Base-by-base conservation (phyloP, 2,797 vertebrate genomes). In the Cheirogaleus major region DNA sequence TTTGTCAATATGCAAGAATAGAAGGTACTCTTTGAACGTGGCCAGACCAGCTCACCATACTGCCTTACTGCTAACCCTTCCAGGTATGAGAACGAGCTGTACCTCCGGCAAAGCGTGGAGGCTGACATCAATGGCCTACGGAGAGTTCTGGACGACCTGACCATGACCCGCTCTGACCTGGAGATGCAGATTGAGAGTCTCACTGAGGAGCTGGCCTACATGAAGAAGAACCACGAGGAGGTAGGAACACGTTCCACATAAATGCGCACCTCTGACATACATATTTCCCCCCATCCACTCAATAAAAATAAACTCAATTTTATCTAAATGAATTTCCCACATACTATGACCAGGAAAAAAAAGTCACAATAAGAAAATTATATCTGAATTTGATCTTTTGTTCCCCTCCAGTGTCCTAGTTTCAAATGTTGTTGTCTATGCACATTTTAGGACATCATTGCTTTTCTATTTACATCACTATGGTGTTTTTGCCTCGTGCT, bases 201-300 rank as follows among this genome's bases (percentile, higher is more conserved):
- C 67, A 95, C 61, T 0, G 96, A 98, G 85, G 97, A 98, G 67
- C 92, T 98, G 78, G 84, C 83, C 82, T 97, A 95, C 67, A 84
- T 98, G 91, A 98, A 67, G 93, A 97, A 97, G 96, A 98, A 97
- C 91, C 98, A 98, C 0, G 96, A 97, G 78, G 98, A 98, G 97
- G 98, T 98, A 38, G 45, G 85, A 20, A 30, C 25, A 23, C 1
- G 0, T 1, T 70, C 52, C 30, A 1, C 5, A 0, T 9, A 8
- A 25, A 59, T 43, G 18, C 75, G 41, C 25, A 5, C 7, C 18
- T 43, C 67, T 48, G 32, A 11, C 20, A 27, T 48, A 32, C 6
- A 0, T 15, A 20, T 32, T 35, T 14, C 43, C 35, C 20, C 38
- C 7, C 0, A 22, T 48, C 43, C 38, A 7, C 12, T 69, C 73